phyloP scores from a whole-genome alignment of 2,888 invertebrate genomes.

The Phorcus lineatus region DNA sequence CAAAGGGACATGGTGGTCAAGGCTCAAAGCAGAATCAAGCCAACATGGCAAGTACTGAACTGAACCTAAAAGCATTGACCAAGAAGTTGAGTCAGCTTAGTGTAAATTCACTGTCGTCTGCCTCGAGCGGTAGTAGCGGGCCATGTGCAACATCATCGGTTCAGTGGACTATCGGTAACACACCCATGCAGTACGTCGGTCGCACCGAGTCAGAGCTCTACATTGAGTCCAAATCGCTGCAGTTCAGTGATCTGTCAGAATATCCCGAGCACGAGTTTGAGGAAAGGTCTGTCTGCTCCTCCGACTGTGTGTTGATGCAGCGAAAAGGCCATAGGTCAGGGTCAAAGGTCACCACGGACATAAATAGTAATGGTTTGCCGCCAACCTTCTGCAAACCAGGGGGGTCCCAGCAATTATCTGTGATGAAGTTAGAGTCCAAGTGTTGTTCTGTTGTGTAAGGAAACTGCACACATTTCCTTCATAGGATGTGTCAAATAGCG shows the following conservation, averaged over 20 bases:
- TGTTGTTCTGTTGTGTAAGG: slow-evolving; percentile 66
- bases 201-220: slow-evolving; percentile 30
- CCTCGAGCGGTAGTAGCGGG: slow-evolving; percentile 52
- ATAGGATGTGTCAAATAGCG: no score
- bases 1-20: slow-evolving; percentile 47
- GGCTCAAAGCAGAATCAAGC: slow-evolving; percentile 51
- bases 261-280: slow-evolving; percentile 37
- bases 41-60: slow-evolving; percentile 44
- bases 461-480: no score
- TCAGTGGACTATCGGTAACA: slow-evolving; percentile 31
- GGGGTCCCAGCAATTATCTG: slow-evolving; percentile 31
- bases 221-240: slow-evolving; percentile 27
- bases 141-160: slow-evolving; percentile 46
- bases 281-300: slow-evolving; percentile 44
- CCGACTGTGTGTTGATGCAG: slow-evolving; percentile 44
- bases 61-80: slow-evolving; percentile 36
- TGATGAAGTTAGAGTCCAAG: slow-evolving; percentile 60
- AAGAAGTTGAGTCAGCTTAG: slow-evolving; percentile 50
- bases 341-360: slow-evolving; percentile 52
- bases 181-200: slow-evolving; percentile 33
- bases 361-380: slow-evolving; percentile 58
- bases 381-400: slow-evolving; percentile 48
- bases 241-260: slow-evolving; percentile 49
- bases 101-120: slow-evolving; percentile 55
- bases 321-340: slow-evolving; percentile 31